A percentile compares a stretch with the other conserved stretches of the same genome.
phyloP scores from a whole-genome alignment of 2,888 invertebrate species.

The Thera obeliscata region DNA sequence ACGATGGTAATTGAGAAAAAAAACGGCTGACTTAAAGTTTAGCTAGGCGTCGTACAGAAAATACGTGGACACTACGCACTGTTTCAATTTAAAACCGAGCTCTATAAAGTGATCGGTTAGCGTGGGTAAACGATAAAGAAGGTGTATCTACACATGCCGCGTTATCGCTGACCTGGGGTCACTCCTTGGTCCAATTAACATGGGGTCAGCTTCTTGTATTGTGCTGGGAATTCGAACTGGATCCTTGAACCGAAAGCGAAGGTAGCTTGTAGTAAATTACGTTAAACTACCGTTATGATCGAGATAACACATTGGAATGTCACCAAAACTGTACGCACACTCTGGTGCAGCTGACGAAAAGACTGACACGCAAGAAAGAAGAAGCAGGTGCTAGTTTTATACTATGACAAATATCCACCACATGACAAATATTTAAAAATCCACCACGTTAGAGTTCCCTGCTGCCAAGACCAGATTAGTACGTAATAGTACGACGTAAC shows the following conservation, averaged over 20 bases:
- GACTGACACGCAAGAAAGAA: too few relatives aligned
- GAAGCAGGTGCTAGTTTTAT: too few relatives aligned
- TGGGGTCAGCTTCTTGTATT: slow-evolving; percentile 51
- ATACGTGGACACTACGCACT: not conserved
- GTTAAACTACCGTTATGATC: too few relatives aligned
- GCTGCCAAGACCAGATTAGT: too few relatives aligned
- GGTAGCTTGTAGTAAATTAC: not conserved
- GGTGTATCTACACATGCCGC: slow-evolving; percentile 42
- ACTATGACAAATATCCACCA: too few relatives aligned
- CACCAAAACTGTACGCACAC: too few relatives aligned
- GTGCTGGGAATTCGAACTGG: slow-evolving; percentile 1
- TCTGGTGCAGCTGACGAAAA: too few relatives aligned
- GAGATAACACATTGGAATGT: too few relatives aligned
- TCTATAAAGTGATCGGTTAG: not conserved
- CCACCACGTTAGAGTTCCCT: too few relatives aligned
- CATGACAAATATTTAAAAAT: too few relatives aligned
- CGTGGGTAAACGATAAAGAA: slow-evolving; percentile 28
- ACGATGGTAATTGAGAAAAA: too few relatives aligned
- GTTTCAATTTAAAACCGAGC: slow-evolving; percentile 3
- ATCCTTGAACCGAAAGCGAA: slow-evolving; percentile 17
- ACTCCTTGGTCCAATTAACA: slow-evolving; percentile 69
- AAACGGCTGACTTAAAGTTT: not conserved
- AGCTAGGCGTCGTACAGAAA: not conserved
- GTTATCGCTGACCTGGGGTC: slow-evolving; percentile 60
- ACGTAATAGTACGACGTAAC: too few relatives aligned